These are phyloP conservation scores for Sussaba pulchella DNA, from an alignment of 2,888 invertebrate species.

Conservation along the genomic window DNA sequence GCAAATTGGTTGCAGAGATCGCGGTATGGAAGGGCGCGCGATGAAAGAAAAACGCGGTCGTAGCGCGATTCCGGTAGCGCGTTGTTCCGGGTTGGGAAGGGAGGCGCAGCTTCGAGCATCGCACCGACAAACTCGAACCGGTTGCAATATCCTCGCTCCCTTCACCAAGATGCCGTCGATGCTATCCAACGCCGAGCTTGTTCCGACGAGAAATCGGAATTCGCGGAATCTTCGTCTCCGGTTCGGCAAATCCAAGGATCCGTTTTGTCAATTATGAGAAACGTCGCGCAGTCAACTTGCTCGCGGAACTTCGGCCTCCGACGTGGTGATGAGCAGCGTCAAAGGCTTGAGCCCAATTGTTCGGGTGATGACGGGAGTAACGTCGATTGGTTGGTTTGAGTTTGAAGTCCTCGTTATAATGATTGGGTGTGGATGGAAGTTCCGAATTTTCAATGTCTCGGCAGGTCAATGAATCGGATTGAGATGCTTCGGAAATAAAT, in stretches of 20 bases:
- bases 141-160: conserved; percentile 51
- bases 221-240: conserved; percentile 44
- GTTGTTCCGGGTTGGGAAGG: conserved; percentile 20
- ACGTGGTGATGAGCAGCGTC: too few species aligned
- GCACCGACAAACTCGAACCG: conserved; percentile 52
- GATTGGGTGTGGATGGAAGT: too few species aligned
- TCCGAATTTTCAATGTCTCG: too few species aligned
- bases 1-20: conserved; percentile 61
- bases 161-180: conserved; percentile 8
- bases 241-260: conserved; percentile 19
- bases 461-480: too few species aligned
- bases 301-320: neutral
- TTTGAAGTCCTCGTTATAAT: too few species aligned
- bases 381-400: too few species aligned
- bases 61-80: conserved; percentile 37
- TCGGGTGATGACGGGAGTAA: too few species aligned
- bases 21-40: conserved; percentile 32
- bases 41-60: conserved; percentile 33
- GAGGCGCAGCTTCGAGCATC: conserved; percentile 29
- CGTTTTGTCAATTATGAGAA: conserved; percentile 26
- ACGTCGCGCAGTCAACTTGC: conserved; percentile 3
- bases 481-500: too few species aligned
- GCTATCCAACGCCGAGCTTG: neutral
- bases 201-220: conserved; percentile 39
- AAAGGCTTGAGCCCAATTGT: too few species aligned